phyloP scores from a whole-genome alignment of 2,113 vertebrate species.

The Rattus rattus region DNA sequence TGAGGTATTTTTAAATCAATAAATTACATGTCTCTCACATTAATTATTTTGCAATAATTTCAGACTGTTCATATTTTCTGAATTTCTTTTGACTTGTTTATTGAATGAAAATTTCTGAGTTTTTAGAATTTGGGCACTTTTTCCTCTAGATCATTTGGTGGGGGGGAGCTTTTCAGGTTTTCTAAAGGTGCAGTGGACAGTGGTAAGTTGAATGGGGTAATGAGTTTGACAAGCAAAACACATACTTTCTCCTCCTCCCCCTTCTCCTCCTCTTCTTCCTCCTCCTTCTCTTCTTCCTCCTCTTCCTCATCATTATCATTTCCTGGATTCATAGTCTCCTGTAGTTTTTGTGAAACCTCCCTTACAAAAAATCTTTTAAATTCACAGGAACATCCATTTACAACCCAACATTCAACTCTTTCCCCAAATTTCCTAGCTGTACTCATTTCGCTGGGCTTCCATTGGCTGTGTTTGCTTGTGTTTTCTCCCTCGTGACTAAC shows the following conservation, averaged over 20 bases:
- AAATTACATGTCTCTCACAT: not conserved
- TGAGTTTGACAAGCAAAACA: not conserved
- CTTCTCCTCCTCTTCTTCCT: too few species aligned
- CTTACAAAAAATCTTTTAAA: conserved; percentile 27
- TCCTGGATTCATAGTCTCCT: not conserved
- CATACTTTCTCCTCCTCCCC: not conserved
- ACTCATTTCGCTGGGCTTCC: conserved; percentile 44
- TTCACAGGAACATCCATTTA: not conserved
- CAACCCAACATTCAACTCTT: conserved; percentile 16
- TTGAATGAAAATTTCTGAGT: not conserved
- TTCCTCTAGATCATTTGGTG: not conserved
- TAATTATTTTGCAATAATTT: conserved; percentile 24
- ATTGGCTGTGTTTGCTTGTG: conserved; percentile 13
- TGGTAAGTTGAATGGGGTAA: not conserved
- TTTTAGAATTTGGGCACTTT: not conserved
- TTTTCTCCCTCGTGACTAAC: conserved; percentile 9
- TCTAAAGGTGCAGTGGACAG: not conserved
- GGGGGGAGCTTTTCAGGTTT: not conserved
- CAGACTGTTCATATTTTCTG: not conserved
- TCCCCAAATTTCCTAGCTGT: not conserved
- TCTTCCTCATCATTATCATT: not conserved
- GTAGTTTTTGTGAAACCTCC: not conserved
- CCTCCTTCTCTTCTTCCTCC: too few species aligned
- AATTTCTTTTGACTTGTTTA: not conserved
- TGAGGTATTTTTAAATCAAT: not conserved